Evolutionary conservation across 2,113 vertebrate genomes (phyloP), one percentile per base, ranked within the genome.

Genomic region (Oncorhynchus tshawytscha): DNA sequence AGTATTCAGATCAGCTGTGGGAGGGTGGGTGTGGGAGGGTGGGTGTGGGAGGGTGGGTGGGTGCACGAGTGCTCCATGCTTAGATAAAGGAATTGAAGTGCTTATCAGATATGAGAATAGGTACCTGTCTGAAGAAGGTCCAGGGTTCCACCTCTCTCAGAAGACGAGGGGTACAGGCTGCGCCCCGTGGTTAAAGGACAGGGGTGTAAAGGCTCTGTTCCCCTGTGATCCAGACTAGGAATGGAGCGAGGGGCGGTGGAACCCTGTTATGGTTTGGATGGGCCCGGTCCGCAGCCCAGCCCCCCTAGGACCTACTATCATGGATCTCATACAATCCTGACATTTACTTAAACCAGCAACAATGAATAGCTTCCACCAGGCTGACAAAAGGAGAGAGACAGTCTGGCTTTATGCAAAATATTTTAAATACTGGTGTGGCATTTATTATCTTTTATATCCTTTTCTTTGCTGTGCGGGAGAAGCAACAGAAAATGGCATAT

Each of bases 341-440:
- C 96, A 97, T 96, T 97, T 96, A 94, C 95, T 95, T 96, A 95
- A 94, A 95, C 94, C 94, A 94, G 91, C 92, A 94, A 96, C 91
- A 91, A 91, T 93, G 92, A 90, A 85, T 87, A 78, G 77, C 90
- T 85, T 87, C 85, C 78, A 70, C 84, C 73, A 85, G 86, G 83
- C 80, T 91, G 84, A 93, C 90, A 92, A 89, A 87, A 90, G 59
- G 59, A 62, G 88, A 84, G 82, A 71, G 83, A 84, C 86, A 89
- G 80, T 78, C 86, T 70, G 84, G 83, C 88, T 85, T 87, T 83
- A 92, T 94, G 92, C 92, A 91, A 88, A 94, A 90, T 93, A 93
- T 92, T 91, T 94, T 92, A 92, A 94, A 93, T 90, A 91, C 83
- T 75, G 79, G 71, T 81, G 80, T 91, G 85, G 76, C 88, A 74